Conservation (phyloP, 1,140 invertebrate genomes). For the Atopsyche davidsoni region DNA sequence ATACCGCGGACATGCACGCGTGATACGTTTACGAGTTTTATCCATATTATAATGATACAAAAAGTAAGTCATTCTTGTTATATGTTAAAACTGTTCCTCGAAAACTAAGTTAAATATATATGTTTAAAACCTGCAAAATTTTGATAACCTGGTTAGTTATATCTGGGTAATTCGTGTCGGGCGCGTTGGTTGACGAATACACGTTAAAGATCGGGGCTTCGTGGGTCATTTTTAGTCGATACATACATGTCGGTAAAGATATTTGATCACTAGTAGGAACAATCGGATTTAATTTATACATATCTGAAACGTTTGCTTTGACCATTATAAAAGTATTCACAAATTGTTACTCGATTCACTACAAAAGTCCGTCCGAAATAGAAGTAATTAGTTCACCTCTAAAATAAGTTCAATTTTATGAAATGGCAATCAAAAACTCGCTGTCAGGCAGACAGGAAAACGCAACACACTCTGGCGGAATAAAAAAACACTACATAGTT, state of each 20-base stretch:
- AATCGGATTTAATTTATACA: constrained; percentile 44
- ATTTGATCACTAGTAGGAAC: constrained; percentile 44
- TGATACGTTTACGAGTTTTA: constrained; percentile 15
- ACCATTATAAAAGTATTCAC: too few species aligned
- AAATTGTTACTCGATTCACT: too few species aligned
- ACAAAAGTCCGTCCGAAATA: too few species aligned
- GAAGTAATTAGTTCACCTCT: too few species aligned
- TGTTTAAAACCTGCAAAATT: constrained; percentile 61
- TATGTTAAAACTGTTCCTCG: too few species aligned
- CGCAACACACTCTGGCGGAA: background rate
- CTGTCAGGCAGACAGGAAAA: constrained; percentile 1
- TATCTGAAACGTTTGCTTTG: constrained; percentile 11
- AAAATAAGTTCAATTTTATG: too few species aligned
- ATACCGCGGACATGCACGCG: constrained; percentile 24
- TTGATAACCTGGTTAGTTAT: constrained; percentile 63
- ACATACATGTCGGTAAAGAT: constrained; percentile 54
- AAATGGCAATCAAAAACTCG: too few species aligned
- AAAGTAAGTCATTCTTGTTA: too few species aligned
- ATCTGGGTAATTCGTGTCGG: constrained; percentile 46
- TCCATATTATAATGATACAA: too few species aligned
- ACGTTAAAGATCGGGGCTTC: constrained; percentile 33
- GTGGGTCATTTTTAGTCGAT: constrained; percentile 56
- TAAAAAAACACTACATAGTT: background rate
- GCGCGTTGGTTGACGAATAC: constrained; percentile 37
- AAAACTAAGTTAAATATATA: too few species aligned